phyloP scores from a whole-genome alignment of 2,797 vertebrate species.

The Cossypha polioptera region DNA sequence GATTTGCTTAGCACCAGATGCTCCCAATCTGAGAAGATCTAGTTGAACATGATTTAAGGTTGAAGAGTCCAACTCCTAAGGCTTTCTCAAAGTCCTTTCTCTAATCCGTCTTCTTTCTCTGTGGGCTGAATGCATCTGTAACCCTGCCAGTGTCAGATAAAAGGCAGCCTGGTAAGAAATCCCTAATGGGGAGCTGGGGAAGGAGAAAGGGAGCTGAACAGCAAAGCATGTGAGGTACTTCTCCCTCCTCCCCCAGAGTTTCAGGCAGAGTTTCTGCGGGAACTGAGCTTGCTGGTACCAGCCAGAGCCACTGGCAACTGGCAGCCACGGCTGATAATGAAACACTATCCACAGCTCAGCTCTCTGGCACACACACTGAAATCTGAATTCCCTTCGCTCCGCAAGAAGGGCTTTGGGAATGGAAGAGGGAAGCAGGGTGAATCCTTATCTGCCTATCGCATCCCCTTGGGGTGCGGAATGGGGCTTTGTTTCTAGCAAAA shows the following conservation, averaged over 20 bases:
- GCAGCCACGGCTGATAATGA: constrained; percentile 47
- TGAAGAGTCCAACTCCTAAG: constrained; percentile 49
- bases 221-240: constrained; percentile 42
- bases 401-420: not conserved
- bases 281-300: constrained; percentile 60
- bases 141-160: constrained; percentile 70
- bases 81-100: constrained; percentile 64
- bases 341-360: not conserved
- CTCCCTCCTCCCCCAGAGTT: constrained; percentile 46
- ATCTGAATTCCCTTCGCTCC: constrained; percentile 1
- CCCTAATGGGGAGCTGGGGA: constrained; percentile 39
- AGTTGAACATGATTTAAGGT: constrained; percentile 61
- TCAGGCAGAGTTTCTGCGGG: constrained; percentile 60
- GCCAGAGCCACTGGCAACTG: constrained; percentile 64
- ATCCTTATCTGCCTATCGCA: constrained; percentile 51
- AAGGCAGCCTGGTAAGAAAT: constrained; percentile 70
- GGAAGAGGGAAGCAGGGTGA: constrained; percentile 47
- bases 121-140: constrained; percentile 67
- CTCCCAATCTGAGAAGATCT: constrained; percentile 61
- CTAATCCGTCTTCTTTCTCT: constrained; percentile 64
- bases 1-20: constrained; percentile 62
- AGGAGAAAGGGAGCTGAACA: constrained; percentile 44
- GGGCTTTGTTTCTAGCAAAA: constrained; percentile 65
- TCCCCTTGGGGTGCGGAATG: constrained; percentile 19
- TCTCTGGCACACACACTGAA: not conserved